Conservation (phyloP, 2,888 invertebrate species). For the Aplocera efformata region DNA sequence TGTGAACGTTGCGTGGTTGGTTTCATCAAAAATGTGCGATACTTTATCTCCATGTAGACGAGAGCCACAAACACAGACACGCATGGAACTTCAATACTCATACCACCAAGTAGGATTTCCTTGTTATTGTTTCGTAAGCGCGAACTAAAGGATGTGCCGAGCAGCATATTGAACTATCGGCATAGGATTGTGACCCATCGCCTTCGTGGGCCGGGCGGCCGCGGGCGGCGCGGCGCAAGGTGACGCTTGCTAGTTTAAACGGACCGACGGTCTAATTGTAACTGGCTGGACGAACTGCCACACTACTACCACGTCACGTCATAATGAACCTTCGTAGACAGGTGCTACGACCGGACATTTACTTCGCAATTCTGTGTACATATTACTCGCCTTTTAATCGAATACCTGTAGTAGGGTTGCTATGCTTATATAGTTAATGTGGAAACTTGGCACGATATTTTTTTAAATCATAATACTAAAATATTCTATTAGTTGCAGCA, state of each 20-base stretch:
- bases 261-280: conserved; percentile 53
- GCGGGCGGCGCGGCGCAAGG: too few relatives aligned
- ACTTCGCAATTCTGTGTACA: conserved; percentile 6
- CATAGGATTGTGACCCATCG: conserved; percentile 40
- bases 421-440: too few relatives aligned
- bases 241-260: conserved; percentile 43
- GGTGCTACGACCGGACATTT: conserved; percentile 11
- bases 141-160: conserved; percentile 70
- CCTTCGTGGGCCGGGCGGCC: conserved; percentile 24
- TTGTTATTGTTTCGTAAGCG: conserved; percentile 83
- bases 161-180: conserved; percentile 51
- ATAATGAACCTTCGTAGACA: conserved; percentile 11
- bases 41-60: conserved; percentile 17
- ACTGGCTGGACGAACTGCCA: conserved; percentile 48
- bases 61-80: conserved; percentile 27
- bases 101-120: conserved; percentile 89
- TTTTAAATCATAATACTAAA: too few relatives aligned
- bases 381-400: not conserved
- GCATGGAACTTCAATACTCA: conserved; percentile 17
- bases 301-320: conserved; percentile 37
- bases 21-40: conserved; percentile 18
- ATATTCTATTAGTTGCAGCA: too few relatives aligned
- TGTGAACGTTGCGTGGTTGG: conserved; percentile 9
- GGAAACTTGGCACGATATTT: too few relatives aligned
- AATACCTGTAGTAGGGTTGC: not conserved